Evolutionary conservation across 2,888 invertebrate genomes (phyloP), one percentile per base, ranked within the genome.

Genomic region (Dysmachus trigonus): DNA sequence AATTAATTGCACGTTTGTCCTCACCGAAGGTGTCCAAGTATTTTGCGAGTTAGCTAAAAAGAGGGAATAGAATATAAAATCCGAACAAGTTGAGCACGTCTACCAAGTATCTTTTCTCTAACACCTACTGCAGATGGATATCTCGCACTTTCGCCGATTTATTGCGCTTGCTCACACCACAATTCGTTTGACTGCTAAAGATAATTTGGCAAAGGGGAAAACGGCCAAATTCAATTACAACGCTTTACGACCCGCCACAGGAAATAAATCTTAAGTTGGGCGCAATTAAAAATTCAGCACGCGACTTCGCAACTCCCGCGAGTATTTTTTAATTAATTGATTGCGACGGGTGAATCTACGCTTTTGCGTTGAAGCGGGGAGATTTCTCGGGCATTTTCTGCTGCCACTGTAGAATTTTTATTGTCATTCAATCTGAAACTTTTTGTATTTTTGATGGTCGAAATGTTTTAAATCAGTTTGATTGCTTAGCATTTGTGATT

Each of bases 171-270:
- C 62, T 62, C 62, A 62, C 62, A 62, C 62, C 62, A 22, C 8
- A 62, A 62, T 62, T 62, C 27, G 62, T 10, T 22, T 18, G 10
- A 62, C 27, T 62, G 62, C 18, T 27, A 22, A 47, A 62, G 18
- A 27, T 62, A 62, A 62, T 27, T 62, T 62, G 62, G 62, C 18
- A 62, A 62, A 62, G 62, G 62, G 27, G 62, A 62, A 53, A 22
- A 62, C 62, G 62, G 35, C 41, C 41, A 41, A 76, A 76, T 76
- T 76, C 76, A 76, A 76, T 76, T 76, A 38, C 76, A 38, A 41
- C 62, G 27, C 33, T 38, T 41, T 76, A 76, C 38, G 76, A 76
- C 22, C 41, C 62, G 62, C 62, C 62, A 22, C 76, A 76, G 41
- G 38, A 76, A 38, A 76, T 76, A 38, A 76, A 76, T 76, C 76